Percentiles rank a stretch among this genome's conserved stretches.
Conservation (phyloP, 2,113 vertebrate genomes). For the Opisthocomus hoazin region DNA sequence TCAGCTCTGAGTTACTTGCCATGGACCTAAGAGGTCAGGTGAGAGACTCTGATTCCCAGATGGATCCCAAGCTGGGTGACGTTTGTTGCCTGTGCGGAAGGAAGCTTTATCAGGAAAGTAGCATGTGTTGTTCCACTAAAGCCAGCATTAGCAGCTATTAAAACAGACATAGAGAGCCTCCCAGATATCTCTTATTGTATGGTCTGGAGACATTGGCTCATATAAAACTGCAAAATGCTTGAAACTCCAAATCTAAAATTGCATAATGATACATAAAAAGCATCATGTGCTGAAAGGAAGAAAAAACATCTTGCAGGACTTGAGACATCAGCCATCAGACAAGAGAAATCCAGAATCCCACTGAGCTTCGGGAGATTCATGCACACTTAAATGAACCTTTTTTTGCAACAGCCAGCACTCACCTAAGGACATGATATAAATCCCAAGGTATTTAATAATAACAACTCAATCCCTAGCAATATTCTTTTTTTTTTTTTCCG, state of each 20-base stretch:
- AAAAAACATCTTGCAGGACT: neutral
- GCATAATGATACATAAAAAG: constrained; percentile 29
- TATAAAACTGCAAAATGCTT: neutral
- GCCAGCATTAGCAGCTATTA: neutral
- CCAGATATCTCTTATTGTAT: neutral
- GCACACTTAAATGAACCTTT: neutral
- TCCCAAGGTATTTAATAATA: neutral
- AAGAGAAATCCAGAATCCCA: neutral
- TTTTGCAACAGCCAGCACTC: neutral
- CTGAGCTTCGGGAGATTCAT: neutral
- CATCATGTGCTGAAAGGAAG: neutral
- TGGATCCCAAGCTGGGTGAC: neutral
- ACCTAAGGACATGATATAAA: neutral
- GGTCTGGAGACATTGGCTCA: neutral
- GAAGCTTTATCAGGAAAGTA: neutral
- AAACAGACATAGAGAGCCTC: neutral
- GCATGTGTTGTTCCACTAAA: neutral
- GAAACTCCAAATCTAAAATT: neutral
- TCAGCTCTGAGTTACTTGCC: neutral
- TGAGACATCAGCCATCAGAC: neutral
- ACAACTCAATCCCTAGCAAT: neutral
- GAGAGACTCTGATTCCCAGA: neutral
- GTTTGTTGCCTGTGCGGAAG: neutral
- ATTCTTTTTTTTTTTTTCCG: neutral
- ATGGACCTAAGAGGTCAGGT: neutral